phyloP scores from a whole-genome alignment of 2,888 invertebrate species.

The Volucella inflata region DNA sequence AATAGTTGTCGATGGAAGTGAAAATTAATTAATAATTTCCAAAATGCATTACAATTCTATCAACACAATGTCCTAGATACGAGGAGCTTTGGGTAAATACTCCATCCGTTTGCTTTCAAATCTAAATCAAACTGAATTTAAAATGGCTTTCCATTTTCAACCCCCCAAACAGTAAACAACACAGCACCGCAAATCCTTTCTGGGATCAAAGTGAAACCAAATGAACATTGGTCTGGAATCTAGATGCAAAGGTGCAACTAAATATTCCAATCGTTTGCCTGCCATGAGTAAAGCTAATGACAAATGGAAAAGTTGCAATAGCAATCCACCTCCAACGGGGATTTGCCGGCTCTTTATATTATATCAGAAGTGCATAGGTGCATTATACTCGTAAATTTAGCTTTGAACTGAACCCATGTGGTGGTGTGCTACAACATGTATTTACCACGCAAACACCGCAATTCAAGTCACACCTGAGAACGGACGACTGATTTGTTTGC shows the following conservation, averaged over 20 bases:
- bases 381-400: constrained; percentile 21
- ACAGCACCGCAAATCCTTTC: background rate
- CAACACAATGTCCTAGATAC: constrained; percentile 12
- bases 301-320: constrained; percentile 20
- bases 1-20: background rate
- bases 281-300: constrained; percentile 52
- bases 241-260: constrained; percentile 48
- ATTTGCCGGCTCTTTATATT: background rate
- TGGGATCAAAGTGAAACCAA: background rate
- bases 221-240: constrained; percentile 26
- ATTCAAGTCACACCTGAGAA: constrained; percentile 56
- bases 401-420: constrained; percentile 21
- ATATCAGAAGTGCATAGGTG: constrained; percentile 9
- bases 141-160: constrained; percentile 11
- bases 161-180: constrained; percentile 15
- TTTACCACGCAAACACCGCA: constrained; percentile 17
- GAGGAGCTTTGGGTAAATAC: constrained; percentile 17
- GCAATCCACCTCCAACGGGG: background rate
- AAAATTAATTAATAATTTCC: constrained; percentile 32
- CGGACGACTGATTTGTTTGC: constrained; percentile 57
- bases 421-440: constrained; percentile 1
- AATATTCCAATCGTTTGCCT: constrained; percentile 62
- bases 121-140: constrained; percentile 33
- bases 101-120: constrained; percentile 23
- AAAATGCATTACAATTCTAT: constrained; percentile 27